Evolutionary conservation across 1,140 invertebrate species (phyloP), one percentile per base, ranked within the genome.

Genomic region (Musca domestica): DNA sequence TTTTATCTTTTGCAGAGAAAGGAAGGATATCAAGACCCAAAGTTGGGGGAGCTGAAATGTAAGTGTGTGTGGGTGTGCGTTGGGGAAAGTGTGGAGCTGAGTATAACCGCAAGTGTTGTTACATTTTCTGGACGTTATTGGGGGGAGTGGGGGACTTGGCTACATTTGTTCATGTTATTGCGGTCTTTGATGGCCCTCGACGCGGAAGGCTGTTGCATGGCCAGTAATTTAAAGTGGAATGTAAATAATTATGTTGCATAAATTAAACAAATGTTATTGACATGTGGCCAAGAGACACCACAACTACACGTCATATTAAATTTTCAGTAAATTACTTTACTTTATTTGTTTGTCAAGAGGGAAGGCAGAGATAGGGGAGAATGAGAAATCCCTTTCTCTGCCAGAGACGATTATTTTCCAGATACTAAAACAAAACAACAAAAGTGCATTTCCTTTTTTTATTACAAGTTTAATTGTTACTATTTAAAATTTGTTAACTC

Each of bases 201-300:
- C 34, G 34, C 2, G 12, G 34, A 41, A 12, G 6, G 10, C 34
- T 41, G 34, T 41, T 41, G 56, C 20, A 25, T 68, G 58, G 56
- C 34, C 58, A 67, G 47, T 41, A 27, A 30, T 68, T 22, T 61
- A 68, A 64, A 68, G 67, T 64, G 61, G 67, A 51, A 68, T 64
- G 67, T 64, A 68, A 68, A 68, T 68, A 68, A 68, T 68, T 68
- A 68, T 64, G 67, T 46, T 49, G 67, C 54, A 64, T 68, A 68
- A 68, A 68, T 68, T 68, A 68, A 68, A 68, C 66, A 67, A 67
- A 67, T 61, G 66, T 67, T 54, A 30, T 34, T 48, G 54, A 46
- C 34, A 47, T 46, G 34, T 27, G 41, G 41, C 34, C 30, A 27
- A 22, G 52, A 14, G 27, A 19, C 17, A 17, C 41, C 47, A 48